Percentiles rank a stretch among this genome's conserved stretches.
phyloP scores from a whole-genome alignment of 2,888 invertebrate species.

The Rhyacophila evoluta region DNA sequence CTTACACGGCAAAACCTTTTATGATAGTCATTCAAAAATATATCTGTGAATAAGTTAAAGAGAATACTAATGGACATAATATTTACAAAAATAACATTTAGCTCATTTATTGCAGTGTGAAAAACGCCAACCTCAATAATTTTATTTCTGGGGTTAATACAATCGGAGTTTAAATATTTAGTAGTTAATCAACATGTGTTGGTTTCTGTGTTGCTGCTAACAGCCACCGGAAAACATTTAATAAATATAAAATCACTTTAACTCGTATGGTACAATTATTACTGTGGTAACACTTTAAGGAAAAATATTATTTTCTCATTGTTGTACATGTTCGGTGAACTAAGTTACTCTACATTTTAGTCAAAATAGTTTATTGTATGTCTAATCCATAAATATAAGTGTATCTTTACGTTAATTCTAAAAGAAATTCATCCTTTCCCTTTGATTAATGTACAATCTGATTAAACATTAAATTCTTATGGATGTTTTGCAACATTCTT shows the following conservation, averaged over 20 bases:
- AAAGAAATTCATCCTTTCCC: slow-evolving; percentile 1
- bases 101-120: not conserved
- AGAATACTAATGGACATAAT: slow-evolving; percentile 14
- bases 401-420: not conserved
- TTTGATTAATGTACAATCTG: slow-evolving; percentile 4
- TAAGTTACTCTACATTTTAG: slow-evolving; percentile 19
- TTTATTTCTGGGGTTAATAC: not conserved
- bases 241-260: slow-evolving; percentile 15
- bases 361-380: slow-evolving; percentile 16
- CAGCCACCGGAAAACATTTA: not conserved
- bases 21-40: slow-evolving; percentile 13
- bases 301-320: slow-evolving; percentile 25
- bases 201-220: not conserved
- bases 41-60: slow-evolving; percentile 19
- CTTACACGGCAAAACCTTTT: not conserved
- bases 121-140: not conserved
- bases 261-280: slow-evolving; percentile 16
- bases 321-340: slow-evolving; percentile 33
- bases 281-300: slow-evolving; percentile 27
- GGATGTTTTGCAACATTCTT: not conserved
- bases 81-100: slow-evolving; percentile 21
- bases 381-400: slow-evolving; percentile 18
- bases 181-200: slow-evolving; percentile 13
- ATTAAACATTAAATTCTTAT: not conserved
- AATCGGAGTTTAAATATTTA: slow-evolving; percentile 11